Evolutionary conservation across 2,797 vertebrate species (phyloP).

Genomic region (Cyprinodon diabolis): DNA sequence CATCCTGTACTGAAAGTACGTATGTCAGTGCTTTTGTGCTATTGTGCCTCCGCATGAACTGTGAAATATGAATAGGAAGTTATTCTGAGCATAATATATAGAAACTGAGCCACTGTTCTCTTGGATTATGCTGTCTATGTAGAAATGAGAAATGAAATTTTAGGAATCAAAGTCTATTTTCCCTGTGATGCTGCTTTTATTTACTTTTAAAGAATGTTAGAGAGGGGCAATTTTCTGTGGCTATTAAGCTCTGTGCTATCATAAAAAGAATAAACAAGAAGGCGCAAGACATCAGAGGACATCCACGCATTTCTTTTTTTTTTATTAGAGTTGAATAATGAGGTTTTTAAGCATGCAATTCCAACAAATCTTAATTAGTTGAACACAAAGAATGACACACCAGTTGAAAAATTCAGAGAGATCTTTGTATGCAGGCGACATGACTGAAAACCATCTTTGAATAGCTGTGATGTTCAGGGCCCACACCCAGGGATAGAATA

Average conservation of each 20-base stretch:
- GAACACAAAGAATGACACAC: conserved; percentile 2
- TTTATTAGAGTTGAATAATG: not conserved
- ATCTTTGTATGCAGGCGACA: not conserved
- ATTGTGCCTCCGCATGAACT: conserved; percentile 69
- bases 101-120: not conserved
- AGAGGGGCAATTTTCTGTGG: not conserved
- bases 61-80: conserved; percentile 57
- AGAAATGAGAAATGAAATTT: not conserved
- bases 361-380: not conserved
- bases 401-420: not conserved
- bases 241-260: not conserved
- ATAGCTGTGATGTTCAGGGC: not conserved
- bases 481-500: not conserved
- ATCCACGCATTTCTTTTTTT: not conserved
- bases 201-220: conserved; percentile 2
- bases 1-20: conserved; percentile 83
- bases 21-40: conserved; percentile 79
- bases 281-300: not conserved
- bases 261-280: conserved; percentile 3
- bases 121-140: not conserved
- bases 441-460: not conserved
- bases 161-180: conserved; percentile 10
- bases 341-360: conserved; percentile 1
- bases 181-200: conserved; percentile 5
- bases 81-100: conserved; percentile 44